These are phyloP conservation scores for Formica selysi DNA, from an alignment of 1,140 invertebrate genomes.

Conservation along the genomic window DNA sequence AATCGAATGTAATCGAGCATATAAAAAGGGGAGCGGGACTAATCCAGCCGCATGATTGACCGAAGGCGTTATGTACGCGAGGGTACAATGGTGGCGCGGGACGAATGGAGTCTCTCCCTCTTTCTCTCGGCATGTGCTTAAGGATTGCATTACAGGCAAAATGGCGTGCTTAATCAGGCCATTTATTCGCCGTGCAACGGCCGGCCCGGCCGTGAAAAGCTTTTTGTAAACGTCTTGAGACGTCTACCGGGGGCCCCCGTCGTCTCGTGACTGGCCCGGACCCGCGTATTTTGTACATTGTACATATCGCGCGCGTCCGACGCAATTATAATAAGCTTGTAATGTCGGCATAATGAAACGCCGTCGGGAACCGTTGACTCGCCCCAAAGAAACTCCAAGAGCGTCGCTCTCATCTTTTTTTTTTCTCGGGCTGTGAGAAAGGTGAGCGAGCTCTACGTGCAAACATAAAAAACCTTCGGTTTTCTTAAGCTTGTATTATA, in stretches of 20 bases:
- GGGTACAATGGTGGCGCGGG: constrained; percentile 67
- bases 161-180: constrained; percentile 80
- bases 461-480: neutral
- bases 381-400: constrained; percentile 12
- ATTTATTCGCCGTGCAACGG: constrained; percentile 75
- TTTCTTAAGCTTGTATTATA: neutral
- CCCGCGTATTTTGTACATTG: constrained; percentile 67
- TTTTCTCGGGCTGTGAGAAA: constrained; percentile 32
- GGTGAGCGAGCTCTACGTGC: neutral
- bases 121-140: constrained; percentile 59
- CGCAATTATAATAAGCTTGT: constrained; percentile 77
- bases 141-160: constrained; percentile 78
- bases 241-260: neutral
- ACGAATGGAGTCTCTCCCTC: constrained; percentile 47
- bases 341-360: constrained; percentile 72
- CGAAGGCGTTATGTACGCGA: constrained; percentile 46
- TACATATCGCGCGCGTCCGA: constrained; percentile 51
- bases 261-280: constrained; percentile 5
- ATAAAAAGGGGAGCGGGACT: constrained; percentile 49
- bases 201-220: constrained; percentile 51
- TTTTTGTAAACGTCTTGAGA: constrained; percentile 60
- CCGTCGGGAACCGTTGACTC: constrained; percentile 39
- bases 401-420: constrained; percentile 18
- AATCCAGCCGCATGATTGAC: constrained; percentile 31
- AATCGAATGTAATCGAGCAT: constrained; percentile 56